A percentile compares a stretch with the other conserved stretches of the same genome.
These are phyloP conservation scores for Mormyrus hasselquistii DNA, from an alignment of 2,797 vertebrate genomes.

Conservation along the genomic window DNA sequence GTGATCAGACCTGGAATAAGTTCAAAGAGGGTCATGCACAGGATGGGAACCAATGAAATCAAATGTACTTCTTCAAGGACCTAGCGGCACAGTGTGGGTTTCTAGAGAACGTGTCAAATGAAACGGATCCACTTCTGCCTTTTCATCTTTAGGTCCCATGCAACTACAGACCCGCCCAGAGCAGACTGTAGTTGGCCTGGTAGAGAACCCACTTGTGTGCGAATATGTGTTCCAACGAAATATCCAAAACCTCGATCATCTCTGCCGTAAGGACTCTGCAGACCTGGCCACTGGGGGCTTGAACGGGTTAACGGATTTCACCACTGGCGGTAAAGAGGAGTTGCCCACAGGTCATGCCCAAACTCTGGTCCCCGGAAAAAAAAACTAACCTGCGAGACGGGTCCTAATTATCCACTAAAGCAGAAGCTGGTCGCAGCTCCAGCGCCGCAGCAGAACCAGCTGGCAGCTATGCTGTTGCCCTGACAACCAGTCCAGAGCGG, in stretches of 20 bases:
- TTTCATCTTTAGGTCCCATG: not conserved
- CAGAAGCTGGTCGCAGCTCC: conserved; percentile 92
- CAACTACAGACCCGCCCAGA: not conserved
- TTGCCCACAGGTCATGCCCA: conserved; percentile 82
- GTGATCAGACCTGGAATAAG: not conserved
- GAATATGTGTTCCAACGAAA: conserved; percentile 2
- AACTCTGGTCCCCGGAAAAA: conserved; percentile 80
- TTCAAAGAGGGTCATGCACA: not conserved
- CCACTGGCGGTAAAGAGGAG: conserved; percentile 70
- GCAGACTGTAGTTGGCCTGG: not conserved
- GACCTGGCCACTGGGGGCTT: conserved; percentile 27
- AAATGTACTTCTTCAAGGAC: not conserved
- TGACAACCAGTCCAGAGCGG: conserved; percentile 78
- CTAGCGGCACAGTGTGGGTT: not conserved
- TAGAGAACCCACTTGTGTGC: not conserved
- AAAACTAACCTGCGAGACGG: conserved; percentile 85
- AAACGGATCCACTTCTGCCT: not conserved
- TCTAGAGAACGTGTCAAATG: not conserved
- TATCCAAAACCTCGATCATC: conserved; percentile 14
- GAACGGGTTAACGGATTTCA: conserved; percentile 75
- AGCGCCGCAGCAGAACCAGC: conserved; percentile 89
- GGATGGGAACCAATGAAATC: not conserved
- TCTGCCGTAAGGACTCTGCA: not conserved
- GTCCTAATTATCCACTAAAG: conserved; percentile 94
- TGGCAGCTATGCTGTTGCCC: conserved; percentile 89